Percentiles rank a stretch among this genome's conserved stretches.
Conservation (phyloP, 2,797 vertebrate species). For the Galagoides demidoff region DNA sequence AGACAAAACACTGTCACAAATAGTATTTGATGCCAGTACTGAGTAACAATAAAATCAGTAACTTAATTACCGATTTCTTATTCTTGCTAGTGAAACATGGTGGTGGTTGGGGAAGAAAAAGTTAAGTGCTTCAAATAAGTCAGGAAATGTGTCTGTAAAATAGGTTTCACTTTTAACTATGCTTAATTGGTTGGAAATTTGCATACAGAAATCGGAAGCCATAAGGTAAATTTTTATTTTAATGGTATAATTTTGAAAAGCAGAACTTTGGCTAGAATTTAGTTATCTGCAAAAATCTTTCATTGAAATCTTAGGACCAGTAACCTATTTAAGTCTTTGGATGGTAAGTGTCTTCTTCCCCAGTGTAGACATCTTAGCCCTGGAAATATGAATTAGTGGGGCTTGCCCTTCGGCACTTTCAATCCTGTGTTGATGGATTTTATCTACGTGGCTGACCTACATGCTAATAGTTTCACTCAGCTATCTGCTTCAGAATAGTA, state of each 20-base stretch:
- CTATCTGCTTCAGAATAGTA: not conserved
- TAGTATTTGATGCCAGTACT: not conserved
- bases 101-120: not conserved
- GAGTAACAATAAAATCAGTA: not conserved
- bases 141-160: not conserved
- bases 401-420: not conserved
- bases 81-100: conserved; percentile 7
- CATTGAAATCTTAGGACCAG: not conserved
- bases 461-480: conserved; percentile 13
- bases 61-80: not conserved
- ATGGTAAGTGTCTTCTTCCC: not conserved
- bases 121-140: not conserved
- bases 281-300: not conserved
- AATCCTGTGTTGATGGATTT: conserved; percentile 19
- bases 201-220: not conserved
- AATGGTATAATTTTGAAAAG: conserved; percentile 33
- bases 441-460: not conserved
- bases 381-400: not conserved
- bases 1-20: not conserved
- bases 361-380: not conserved
- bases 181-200: not conserved
- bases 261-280: not conserved
- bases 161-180: not conserved
- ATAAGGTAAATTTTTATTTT: conserved; percentile 46
- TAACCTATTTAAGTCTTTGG: not conserved